phyloP scores from a whole-genome alignment of 2,888 invertebrate species.

The Cephus sareptanus region DNA sequence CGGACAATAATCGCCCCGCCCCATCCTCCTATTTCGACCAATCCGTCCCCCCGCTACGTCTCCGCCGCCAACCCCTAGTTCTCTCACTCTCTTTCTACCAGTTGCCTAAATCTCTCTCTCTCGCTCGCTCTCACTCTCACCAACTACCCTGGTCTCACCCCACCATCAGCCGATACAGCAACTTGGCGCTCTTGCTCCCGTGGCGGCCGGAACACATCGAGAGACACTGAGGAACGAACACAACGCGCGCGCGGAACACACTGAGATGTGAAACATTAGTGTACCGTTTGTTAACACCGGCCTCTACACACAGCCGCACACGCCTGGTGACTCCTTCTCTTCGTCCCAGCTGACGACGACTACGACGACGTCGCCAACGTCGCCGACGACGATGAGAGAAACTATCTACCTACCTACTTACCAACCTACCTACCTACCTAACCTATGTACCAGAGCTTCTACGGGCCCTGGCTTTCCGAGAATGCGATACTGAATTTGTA shows the following conservation, averaged over 20 bases:
- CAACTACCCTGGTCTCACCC: conserved; percentile 15
- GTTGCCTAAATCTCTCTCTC: conserved; percentile 56
- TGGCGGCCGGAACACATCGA: conserved; percentile 41
- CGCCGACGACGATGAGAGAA: background rate
- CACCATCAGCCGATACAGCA: background rate
- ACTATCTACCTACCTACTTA: too few species aligned
- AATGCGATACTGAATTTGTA: conserved; percentile 20
- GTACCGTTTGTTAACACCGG: conserved; percentile 65
- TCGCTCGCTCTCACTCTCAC: conserved; percentile 36
- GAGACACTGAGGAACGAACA: conserved; percentile 29
- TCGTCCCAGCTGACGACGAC: background rate
- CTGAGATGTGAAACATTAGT: conserved; percentile 64
- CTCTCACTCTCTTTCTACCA: conserved; percentile 60
- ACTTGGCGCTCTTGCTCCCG: conserved; percentile 57
- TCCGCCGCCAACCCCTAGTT: conserved; percentile 27
- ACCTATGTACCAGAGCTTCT: conserved; percentile 6
- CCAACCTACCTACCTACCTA: too few species aligned
- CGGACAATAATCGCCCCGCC: conserved; percentile 67
- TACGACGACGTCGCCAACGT: background rate
- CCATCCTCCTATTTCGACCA: conserved; percentile 48
- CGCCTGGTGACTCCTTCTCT: conserved; percentile 15
- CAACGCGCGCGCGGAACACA: conserved; percentile 41
- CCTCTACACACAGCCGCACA: conserved; percentile 55
- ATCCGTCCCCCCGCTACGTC: conserved; percentile 17
- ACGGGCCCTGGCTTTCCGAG: conserved; percentile 19